Conservation (phyloP, 2,797 vertebrate genomes). For the Tenualosa ilisha region DNA sequence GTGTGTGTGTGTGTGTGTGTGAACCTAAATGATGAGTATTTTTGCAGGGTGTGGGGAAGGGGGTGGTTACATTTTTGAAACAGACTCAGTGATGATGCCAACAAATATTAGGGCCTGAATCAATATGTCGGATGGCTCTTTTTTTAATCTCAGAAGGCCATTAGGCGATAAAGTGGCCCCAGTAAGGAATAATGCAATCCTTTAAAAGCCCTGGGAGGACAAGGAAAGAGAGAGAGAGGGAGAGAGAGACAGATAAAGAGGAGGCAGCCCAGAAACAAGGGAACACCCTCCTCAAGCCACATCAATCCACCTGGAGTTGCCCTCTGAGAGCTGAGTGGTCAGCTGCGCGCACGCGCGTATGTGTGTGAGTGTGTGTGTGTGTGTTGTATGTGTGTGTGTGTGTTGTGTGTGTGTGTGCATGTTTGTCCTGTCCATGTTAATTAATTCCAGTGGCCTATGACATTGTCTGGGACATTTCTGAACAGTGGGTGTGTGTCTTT, state of each 20-base stretch:
- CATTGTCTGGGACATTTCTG: neutral
- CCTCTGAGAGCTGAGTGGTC: neutral
- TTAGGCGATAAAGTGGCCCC: slow-evolving; percentile 60
- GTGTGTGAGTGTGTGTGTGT: neutral
- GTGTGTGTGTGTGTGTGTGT: neutral
- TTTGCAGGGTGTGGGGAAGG: neutral
- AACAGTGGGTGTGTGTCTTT: neutral
- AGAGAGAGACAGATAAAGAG: neutral
- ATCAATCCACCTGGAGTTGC: neutral
- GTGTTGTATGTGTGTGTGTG: neutral
- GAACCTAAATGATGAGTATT: neutral
- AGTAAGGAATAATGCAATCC: slow-evolving; percentile 55
- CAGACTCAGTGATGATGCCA: slow-evolving; percentile 50
- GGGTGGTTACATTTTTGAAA: slow-evolving; percentile 17
- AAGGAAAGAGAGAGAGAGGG: neutral
- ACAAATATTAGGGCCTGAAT: slow-evolving; percentile 57
- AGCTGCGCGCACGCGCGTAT: neutral
- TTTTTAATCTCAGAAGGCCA: slow-evolving; percentile 60
- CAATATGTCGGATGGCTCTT: slow-evolving; percentile 56
- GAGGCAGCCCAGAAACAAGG: neutral
- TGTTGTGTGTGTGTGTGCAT: neutral
- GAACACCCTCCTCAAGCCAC: neutral
- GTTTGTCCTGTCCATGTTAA: neutral
- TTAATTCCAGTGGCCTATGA: neutral
- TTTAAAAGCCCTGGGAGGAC: slow-evolving; percentile 57